Evolutionary conservation across 2,888 invertebrate species (phyloP).

Genomic region (Scaptomyza parva): DNA sequence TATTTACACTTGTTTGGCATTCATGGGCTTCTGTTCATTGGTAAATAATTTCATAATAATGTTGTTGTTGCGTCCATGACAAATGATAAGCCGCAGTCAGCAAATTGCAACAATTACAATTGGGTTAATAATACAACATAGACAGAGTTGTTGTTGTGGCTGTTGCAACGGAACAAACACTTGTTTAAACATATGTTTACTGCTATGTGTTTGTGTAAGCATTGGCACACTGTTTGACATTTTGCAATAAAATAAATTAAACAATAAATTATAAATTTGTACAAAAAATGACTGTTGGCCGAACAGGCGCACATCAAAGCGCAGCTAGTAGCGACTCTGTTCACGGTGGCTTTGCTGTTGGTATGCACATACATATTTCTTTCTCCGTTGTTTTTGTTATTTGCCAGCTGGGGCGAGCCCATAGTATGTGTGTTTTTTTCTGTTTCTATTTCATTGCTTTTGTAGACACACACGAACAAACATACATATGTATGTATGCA

Average conservation of each 20-base stretch:
- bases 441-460: constrained; percentile 50
- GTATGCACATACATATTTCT: no score
- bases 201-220: background rate
- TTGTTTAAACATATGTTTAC: constrained; percentile 12
- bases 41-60: constrained; percentile 81
- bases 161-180: constrained; percentile 24
- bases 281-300: constrained; percentile 78
- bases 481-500: constrained; percentile 9
- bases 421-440: constrained; percentile 44
- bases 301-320: constrained; percentile 71
- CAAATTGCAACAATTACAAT: constrained; percentile 76
- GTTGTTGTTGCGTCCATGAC: constrained; percentile 74
- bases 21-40: constrained; percentile 80
- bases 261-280: constrained; percentile 82
- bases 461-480: constrained; percentile 9
- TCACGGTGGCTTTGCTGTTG: constrained; percentile 22
- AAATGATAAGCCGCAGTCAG: constrained; percentile 69
- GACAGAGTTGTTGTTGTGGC: constrained; percentile 7
- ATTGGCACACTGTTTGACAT: constrained; percentile 51
- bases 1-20: constrained; percentile 67
- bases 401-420: constrained; percentile 49
- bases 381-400: constrained; percentile 38
- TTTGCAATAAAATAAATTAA: constrained; percentile 80
- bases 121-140: constrained; percentile 71
- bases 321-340: constrained; percentile 18